These are phyloP conservation scores for Pocillopora meandrina DNA, from an alignment of 92 coral and sea anemone species.

Conservation along the genomic window DNA sequence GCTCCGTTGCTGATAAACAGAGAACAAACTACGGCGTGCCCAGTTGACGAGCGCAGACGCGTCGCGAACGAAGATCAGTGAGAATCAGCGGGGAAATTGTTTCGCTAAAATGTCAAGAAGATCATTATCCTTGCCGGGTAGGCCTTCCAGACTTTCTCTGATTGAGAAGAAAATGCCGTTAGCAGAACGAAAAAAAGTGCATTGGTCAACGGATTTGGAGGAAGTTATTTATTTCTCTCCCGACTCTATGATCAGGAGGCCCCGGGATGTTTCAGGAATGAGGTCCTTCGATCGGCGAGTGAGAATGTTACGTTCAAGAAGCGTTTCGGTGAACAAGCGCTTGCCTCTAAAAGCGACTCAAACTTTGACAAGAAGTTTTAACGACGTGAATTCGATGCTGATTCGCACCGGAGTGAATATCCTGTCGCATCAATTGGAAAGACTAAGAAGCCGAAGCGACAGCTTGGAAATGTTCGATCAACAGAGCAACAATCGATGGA, in stretches of 20 bases:
- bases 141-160: constrained; percentile 19
- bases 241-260: constrained; percentile 6
- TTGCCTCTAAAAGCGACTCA: constrained; percentile 25
- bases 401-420: constrained; percentile 26
- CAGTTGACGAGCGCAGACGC: background rate
- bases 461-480: constrained; percentile 19
- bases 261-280: background rate
- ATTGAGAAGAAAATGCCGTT: constrained; percentile 30
- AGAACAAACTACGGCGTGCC: background rate
- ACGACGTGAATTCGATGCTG: constrained; percentile 28
- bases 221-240: constrained; percentile 41
- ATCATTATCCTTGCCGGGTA: constrained; percentile 40
- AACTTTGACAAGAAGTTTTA: constrained; percentile 17
- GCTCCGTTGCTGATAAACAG: background rate
- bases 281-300: constrained; percentile 21
- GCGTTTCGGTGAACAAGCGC: constrained; percentile 17
- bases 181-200: constrained; percentile 29
- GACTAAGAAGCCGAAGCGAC: constrained; percentile 20
- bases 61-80: background rate
- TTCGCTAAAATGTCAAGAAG: constrained; percentile 26
- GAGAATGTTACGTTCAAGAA: constrained; percentile 17
- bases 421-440: constrained; percentile 24
- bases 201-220: constrained; percentile 40
- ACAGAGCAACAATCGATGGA: constrained; percentile 31
- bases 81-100: background rate